phyloP scores from a whole-genome alignment of 2,113 vertebrate species.

The Microcebus tavaratra region DNA sequence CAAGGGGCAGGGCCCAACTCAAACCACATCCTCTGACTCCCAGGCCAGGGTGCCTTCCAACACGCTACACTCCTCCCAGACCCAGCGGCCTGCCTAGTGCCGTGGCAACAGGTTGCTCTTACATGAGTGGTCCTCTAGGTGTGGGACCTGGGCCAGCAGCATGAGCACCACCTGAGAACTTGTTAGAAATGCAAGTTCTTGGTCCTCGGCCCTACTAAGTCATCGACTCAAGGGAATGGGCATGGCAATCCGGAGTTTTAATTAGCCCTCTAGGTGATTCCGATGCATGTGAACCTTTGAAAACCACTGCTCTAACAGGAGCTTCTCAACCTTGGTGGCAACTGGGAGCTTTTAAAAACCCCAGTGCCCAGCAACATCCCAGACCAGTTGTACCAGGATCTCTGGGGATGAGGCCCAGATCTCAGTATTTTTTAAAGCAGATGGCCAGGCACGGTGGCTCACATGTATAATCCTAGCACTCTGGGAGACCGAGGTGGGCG shows the following conservation, averaged over 20 bases:
- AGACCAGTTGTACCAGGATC: neutral
- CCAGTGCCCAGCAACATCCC: neutral
- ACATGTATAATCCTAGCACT: no score
- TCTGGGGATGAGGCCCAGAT: neutral
- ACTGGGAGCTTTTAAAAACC: neutral
- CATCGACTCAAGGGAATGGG: neutral
- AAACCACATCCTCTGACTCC: neutral
- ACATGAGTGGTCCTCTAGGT: neutral
- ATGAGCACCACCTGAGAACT: neutral
- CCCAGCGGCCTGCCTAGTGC: neutral
- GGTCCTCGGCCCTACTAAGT: neutral
- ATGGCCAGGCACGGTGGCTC: no score
- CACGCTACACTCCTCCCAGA: neutral
- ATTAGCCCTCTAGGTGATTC: neutral
- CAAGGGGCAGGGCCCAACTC: neutral
- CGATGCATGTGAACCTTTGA: neutral
- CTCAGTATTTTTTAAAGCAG: neutral
- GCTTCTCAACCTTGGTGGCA: neutral
- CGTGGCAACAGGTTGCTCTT: neutral
- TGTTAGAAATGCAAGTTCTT: neutral
- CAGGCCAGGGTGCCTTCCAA: neutral
- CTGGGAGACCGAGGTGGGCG: no score
- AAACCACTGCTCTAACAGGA: neutral
- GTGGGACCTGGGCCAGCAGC: neutral
- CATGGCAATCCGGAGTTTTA: neutral